A percentile compares a stretch with the other conserved stretches of the same genome.
phyloP scores from a whole-genome alignment of 2,888 invertebrate species.

The Cantharis nigra region DNA sequence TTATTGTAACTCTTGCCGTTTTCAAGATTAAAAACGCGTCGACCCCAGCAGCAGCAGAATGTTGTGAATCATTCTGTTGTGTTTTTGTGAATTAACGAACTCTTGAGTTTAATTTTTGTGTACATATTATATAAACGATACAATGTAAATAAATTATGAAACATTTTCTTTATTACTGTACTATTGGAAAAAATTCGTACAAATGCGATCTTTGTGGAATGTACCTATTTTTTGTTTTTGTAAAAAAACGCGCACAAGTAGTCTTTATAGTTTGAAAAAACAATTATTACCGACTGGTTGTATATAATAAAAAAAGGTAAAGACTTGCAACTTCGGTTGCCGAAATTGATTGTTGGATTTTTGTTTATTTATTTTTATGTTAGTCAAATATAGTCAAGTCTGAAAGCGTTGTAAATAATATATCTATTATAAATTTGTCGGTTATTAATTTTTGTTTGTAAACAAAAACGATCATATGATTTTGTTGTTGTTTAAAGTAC shows the following conservation, averaged over 20 bases:
- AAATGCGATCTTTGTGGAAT: constrained; percentile 18
- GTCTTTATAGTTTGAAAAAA: constrained; percentile 14
- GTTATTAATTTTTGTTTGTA: constrained; percentile 39
- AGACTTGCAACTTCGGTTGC: constrained; percentile 28
- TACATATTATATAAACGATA: constrained; percentile 12
- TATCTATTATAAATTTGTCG: constrained; percentile 52
- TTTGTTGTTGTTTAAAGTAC: constrained; percentile 35
- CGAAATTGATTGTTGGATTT: constrained; percentile 31
- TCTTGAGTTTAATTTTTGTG: constrained; percentile 29
- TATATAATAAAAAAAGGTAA: constrained; percentile 27
- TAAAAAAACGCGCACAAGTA: constrained; percentile 37
- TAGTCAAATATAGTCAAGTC: constrained; percentile 34
- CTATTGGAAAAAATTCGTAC: constrained; percentile 28
- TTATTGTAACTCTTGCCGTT: background rate
- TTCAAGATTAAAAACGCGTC: background rate
- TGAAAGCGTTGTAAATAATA: constrained; percentile 46
- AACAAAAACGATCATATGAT: constrained; percentile 25
- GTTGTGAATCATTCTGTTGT: constrained; percentile 35
- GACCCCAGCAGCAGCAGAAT: background rate
- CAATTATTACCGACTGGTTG: constrained; percentile 37
- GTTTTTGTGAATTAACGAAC: constrained; percentile 36
- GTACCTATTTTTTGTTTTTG: constrained; percentile 27
- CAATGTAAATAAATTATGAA: constrained; percentile 30
- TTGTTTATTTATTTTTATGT: constrained; percentile 37
- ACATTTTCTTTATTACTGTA: constrained; percentile 18